Base-by-base conservation (phyloP, 2,888 invertebrate genomes). In the Drosophila koepferae region DNA sequence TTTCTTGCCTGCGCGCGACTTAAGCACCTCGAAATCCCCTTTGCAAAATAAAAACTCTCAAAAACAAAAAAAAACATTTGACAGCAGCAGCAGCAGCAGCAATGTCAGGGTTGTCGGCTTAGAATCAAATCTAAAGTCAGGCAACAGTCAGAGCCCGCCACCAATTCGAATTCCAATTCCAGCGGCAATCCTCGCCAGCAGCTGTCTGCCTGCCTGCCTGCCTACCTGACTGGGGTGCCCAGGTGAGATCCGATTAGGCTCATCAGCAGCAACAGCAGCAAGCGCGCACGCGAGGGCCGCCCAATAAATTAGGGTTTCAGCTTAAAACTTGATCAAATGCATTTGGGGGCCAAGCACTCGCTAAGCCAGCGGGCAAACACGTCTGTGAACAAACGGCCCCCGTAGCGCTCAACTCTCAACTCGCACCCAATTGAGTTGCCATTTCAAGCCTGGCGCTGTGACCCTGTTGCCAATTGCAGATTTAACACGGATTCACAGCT, bases 201-300 rank as follows among this genome's bases (percentile, higher is more conserved):
- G 78, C 86, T 87, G 87, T 86, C 90, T 90, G 81, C 0, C 14
- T 38, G 20, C 3, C 23, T 23, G 12, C 4, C 86, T 87, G 87
- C 82, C 90, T 90, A 77, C 78, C 53, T 53, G 28, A 63, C 34
- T 16, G 14, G 28, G 2, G 55, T 59, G 59, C 64, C 60, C 68
- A 77, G 69, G 77, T 70, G 72, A 77, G 83, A 87, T 90, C 82
- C 84, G 87, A 90, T 89, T 90, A 89, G 81, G 74, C 86, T 84
- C 87, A 82, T 89, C 86, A 87, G 56, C 73, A 36, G 7, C 51
- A 51, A 5, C 51, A 18, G 20, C 36, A 28, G 43, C 43, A 44
- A 20, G 44, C 61, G 55, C 46, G 18, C 34, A 46, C 61, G 75
- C 65, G 51, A 68, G 56, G 62, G 60, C 51, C 65, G 73, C 23